Evolutionary conservation across 1,140 invertebrate genomes (phyloP).

Genomic region (Papilio polytes): DNA sequence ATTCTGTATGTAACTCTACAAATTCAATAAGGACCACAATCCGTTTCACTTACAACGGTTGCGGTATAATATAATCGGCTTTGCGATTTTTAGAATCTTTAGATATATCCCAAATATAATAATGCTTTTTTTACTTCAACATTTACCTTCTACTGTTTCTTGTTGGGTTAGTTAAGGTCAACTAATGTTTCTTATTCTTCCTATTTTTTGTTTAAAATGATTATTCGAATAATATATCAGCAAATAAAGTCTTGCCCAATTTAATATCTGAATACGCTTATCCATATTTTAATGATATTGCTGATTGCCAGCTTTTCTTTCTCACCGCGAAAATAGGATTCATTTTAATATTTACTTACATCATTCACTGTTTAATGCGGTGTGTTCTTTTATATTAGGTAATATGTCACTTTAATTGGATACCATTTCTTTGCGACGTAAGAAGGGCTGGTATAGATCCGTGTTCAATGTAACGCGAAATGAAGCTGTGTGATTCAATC

Average conservation of each 20-base stretch:
- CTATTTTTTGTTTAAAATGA: too few species aligned
- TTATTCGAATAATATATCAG: too few species aligned
- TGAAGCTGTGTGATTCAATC: conserved; percentile 23
- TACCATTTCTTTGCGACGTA: conserved; percentile 3
- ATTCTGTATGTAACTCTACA: conserved; percentile 31
- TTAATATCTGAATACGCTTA: conserved; percentile 63
- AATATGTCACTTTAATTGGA: conserved; percentile 33
- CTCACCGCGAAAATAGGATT: conserved; percentile 53
- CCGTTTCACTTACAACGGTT: conserved; percentile 32
- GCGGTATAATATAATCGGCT: conserved; percentile 37
- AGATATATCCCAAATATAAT: conserved; percentile 5
- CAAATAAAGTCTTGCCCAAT: too few species aligned
- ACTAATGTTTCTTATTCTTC: neutral
- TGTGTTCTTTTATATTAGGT: conserved; percentile 12
- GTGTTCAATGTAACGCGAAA: conserved; percentile 27
- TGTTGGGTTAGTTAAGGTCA: neutral
- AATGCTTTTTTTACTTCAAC: neutral
- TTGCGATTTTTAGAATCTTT: conserved; percentile 34
- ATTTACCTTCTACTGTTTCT: neutral
- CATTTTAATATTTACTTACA: conserved; percentile 38
- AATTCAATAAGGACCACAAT: conserved; percentile 39
- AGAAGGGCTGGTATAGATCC: conserved; percentile 23
- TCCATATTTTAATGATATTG: conserved; percentile 52
- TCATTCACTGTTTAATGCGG: conserved; percentile 23
- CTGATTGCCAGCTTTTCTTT: conserved; percentile 40